Evolutionary conservation across 2,888 invertebrate genomes (phyloP).

Genomic region (Stenolophus ochropezus): DNA sequence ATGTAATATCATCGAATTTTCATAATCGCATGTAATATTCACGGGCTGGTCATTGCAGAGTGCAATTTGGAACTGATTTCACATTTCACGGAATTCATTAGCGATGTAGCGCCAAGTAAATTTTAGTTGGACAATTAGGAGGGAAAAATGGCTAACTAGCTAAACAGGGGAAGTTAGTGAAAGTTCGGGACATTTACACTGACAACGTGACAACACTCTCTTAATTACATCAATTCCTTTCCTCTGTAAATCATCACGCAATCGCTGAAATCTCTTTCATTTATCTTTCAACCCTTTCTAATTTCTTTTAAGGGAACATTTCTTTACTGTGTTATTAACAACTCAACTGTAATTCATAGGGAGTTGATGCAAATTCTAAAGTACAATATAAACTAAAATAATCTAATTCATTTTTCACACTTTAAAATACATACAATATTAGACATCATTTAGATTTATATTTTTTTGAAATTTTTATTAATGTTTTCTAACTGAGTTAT

Average conservation of each 20-base stretch:
- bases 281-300: background rate
- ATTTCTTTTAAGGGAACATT: background rate
- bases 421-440: too few relatives aligned
- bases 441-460: too few relatives aligned
- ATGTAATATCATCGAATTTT: conserved; percentile 24
- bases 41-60: background rate
- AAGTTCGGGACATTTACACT: background rate
- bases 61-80: background rate
- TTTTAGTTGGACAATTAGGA: background rate
- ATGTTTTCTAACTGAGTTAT: too few relatives aligned
- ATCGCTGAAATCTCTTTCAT: conserved; percentile 7
- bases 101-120: background rate
- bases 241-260: conserved; percentile 3
- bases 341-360: too few relatives aligned
- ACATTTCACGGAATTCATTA: background rate
- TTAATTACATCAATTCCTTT: conserved; percentile 12
- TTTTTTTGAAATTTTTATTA: too few relatives aligned
- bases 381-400: too few relatives aligned
- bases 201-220: conserved; percentile 4
- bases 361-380: too few relatives aligned
- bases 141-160: background rate
- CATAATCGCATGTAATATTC: background rate
- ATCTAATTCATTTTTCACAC: too few relatives aligned
- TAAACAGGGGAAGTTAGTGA: background rate
- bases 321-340: conserved; percentile 2